These are phyloP conservation scores for Trichogramma pretiosum DNA, from an alignment of 1,140 invertebrate species.

Conservation along the genomic window DNA sequence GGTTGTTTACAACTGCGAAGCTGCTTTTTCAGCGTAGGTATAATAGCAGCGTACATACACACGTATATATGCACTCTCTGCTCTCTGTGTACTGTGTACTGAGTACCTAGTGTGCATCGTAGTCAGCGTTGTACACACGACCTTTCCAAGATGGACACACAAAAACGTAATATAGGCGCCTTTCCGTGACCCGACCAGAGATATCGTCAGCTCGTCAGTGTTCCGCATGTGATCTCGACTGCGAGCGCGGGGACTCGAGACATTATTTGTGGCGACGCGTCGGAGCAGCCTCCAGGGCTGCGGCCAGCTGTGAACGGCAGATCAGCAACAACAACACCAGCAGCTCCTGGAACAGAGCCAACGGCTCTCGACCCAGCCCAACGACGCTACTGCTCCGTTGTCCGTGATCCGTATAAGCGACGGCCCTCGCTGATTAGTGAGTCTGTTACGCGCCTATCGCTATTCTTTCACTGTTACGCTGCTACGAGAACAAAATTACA, in stretches of 20 bases:
- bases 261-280: not conserved
- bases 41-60: too few relatives aligned
- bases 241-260: not conserved
- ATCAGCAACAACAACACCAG: too few relatives aligned
- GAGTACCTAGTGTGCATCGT: not conserved
- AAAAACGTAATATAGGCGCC: too few relatives aligned
- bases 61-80: too few relatives aligned
- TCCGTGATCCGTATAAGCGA: too few relatives aligned
- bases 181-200: too few relatives aligned
- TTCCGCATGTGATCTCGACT: not conserved
- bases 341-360: too few relatives aligned
- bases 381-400: conserved; percentile 4
- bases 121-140: conserved; percentile 40
- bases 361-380: not conserved
- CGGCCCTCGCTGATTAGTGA: too few relatives aligned
- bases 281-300: not conserved
- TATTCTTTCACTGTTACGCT: too few relatives aligned
- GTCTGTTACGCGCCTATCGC: too few relatives aligned
- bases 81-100: not conserved
- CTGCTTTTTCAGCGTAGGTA: conserved; percentile 7
- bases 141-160: conserved; percentile 46
- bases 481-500: too few relatives aligned
- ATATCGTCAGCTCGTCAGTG: not conserved
- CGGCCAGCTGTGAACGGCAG: conserved; percentile 3
- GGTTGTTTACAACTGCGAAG: conserved; percentile 48